A percentile compares a stretch with the other conserved stretches of the same genome.
Conservation (phyloP, 30 jellyfish, hydroid and myxozoan genomes). For the Nemopilema nomurai region DNA sequence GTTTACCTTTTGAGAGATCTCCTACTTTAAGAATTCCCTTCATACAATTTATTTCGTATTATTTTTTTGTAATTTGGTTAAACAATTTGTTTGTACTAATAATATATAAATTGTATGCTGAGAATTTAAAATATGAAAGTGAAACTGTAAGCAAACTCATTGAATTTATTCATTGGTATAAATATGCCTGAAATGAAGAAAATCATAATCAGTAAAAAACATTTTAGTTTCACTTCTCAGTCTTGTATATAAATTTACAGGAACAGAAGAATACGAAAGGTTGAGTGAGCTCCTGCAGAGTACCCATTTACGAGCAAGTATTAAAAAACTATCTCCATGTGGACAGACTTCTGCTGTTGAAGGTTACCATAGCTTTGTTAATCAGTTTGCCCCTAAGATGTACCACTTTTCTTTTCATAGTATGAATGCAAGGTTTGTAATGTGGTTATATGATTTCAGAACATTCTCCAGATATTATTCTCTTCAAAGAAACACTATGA, state of each 20-base stretch:
- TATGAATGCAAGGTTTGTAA: slow-evolving; percentile 14
- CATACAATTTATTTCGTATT: neutral
- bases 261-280: slow-evolving; percentile 15
- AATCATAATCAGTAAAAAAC: slow-evolving; percentile 10
- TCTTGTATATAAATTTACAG: slow-evolving; percentile 26
- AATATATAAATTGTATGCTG: neutral
- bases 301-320: slow-evolving; percentile 1
- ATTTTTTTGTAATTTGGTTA: neutral
- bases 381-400: slow-evolving; percentile 39
- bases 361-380: slow-evolving; percentile 23
- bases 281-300: slow-evolving; percentile 19
- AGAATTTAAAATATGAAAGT: neutral
- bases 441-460: neutral
- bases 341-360: slow-evolving; percentile 34
- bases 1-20: neutral
- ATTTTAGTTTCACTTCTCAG: slow-evolving; percentile 41
- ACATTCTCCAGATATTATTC: slow-evolving; percentile 1
- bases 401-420: slow-evolving; percentile 24
- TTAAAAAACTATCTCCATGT: slow-evolving; percentile 12
- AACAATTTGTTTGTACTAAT: neutral
- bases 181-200: neutral
- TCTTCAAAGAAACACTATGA: neutral
- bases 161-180: neutral
- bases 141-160: neutral
- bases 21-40: neutral